Conservation (phyloP, 2,888 invertebrate genomes). For the Laothoe populi region DNA sequence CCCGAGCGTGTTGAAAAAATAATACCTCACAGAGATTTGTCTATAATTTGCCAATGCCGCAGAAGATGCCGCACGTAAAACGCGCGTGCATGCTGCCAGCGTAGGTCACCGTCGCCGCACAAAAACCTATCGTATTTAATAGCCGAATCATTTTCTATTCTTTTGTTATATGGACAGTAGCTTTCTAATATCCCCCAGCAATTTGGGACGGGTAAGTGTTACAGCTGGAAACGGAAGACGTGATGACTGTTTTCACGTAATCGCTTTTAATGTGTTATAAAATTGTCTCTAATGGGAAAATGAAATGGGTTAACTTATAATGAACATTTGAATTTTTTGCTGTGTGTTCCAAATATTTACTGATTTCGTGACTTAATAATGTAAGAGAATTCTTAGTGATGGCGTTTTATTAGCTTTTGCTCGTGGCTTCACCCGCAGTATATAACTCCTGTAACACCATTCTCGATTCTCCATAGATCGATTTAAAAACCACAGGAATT, state of each 20-base stretch:
- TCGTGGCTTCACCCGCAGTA: too few relatives aligned
- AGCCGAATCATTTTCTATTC: slow-evolving; percentile 61
- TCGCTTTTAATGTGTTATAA: slow-evolving; percentile 37
- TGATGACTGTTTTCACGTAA: slow-evolving; percentile 27
- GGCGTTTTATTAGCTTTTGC: too few relatives aligned
- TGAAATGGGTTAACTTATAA: neutral
- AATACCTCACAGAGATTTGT: slow-evolving; percentile 79
- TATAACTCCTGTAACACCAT: too few relatives aligned
- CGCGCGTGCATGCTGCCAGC: slow-evolving; percentile 43
- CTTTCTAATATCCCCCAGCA: slow-evolving; percentile 62
- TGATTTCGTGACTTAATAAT: neutral
- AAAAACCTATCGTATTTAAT: slow-evolving; percentile 44
- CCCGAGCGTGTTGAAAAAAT: slow-evolving; percentile 84
- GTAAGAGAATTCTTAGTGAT: neutral
- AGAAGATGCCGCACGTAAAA: slow-evolving; percentile 64
- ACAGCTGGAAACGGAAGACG: slow-evolving; percentile 24
- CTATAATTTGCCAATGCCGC: slow-evolving; percentile 83
- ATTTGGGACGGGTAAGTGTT: slow-evolving; percentile 51
- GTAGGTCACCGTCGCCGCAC: slow-evolving; percentile 38
- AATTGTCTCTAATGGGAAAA: slow-evolving; percentile 18
- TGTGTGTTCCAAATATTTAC: neutral
- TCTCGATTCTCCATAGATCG: too few relatives aligned
- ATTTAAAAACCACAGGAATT: too few relatives aligned
- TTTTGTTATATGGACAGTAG: slow-evolving; percentile 70
- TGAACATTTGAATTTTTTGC: neutral